Percentiles rank a stretch among this genome's conserved stretches.
phyloP scores from a whole-genome alignment of 2,888 invertebrate genomes.

The Chloromyia formosa region DNA sequence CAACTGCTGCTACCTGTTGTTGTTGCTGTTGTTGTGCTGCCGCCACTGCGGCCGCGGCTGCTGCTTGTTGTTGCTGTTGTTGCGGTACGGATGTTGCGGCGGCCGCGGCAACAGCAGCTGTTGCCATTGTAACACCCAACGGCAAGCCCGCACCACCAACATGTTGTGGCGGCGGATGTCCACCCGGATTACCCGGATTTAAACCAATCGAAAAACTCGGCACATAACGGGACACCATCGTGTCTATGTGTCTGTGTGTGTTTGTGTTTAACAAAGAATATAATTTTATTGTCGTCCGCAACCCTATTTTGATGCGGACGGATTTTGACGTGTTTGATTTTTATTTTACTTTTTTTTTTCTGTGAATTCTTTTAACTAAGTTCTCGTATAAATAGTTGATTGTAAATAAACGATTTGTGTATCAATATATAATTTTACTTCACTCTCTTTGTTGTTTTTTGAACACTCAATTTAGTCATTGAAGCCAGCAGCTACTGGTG shows the following conservation, averaged over 20 bases:
- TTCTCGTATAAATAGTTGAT: no score
- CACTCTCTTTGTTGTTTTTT: no score
- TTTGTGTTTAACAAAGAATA: not conserved
- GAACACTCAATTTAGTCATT: no score
- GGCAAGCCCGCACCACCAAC: slow-evolving; percentile 43
- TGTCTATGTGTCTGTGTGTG: not conserved
- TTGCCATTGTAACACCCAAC: slow-evolving; percentile 48
- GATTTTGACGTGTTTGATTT: not conserved
- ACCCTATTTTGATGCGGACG: no score
- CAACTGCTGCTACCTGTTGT: slow-evolving; percentile 19
- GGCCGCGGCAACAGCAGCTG: slow-evolving; percentile 45
- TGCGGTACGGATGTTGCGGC: slow-evolving; percentile 30
- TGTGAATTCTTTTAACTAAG: not conserved
- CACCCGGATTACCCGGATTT: slow-evolving; percentile 45
- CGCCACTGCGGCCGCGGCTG: slow-evolving; percentile 39
- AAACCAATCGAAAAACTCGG: slow-evolving; percentile 47
- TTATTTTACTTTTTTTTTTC: not conserved
- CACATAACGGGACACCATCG: slow-evolving; percentile 49
- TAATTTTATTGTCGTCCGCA: not conserved
- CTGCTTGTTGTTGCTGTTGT: slow-evolving; percentile 43
- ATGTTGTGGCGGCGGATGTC: slow-evolving; percentile 40
- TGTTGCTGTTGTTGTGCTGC: slow-evolving; percentile 42
- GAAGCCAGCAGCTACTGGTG: no score
- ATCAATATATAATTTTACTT: no score
- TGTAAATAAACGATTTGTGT: no score